phyloP scores from a whole-genome alignment of 2,888 invertebrate genomes.

The Cybosia mesomella region DNA sequence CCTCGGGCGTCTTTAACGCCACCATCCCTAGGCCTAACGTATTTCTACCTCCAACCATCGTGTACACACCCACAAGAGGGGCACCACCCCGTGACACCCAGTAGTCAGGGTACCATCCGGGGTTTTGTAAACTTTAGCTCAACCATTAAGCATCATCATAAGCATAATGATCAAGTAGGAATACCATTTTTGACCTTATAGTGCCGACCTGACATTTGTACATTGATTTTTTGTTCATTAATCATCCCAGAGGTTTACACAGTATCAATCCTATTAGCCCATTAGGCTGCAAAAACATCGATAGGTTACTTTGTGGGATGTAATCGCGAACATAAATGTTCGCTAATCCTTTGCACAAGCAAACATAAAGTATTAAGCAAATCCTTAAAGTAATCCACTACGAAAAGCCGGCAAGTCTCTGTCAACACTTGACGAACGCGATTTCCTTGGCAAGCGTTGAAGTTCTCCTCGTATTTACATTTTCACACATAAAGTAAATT shows the following conservation, averaged over 20 bases:
- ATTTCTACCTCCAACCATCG: too few species aligned
- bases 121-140: conserved; percentile 43
- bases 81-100: too few species aligned
- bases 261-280: conserved; percentile 52
- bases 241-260: conserved; percentile 53
- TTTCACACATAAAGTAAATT: conserved; percentile 84
- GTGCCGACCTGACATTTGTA: conserved; percentile 13
- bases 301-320: conserved; percentile 61
- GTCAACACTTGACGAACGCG: conserved; percentile 80
- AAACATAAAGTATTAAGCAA: conserved; percentile 80
- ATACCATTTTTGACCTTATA: conserved; percentile 40
- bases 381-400: conserved; percentile 83
- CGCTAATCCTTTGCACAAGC: conserved; percentile 76
- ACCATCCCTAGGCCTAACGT: too few species aligned
- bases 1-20: too few species aligned
- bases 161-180: too few species aligned
- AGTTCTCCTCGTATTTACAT: conserved; percentile 83
- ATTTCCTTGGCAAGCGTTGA: conserved; percentile 77
- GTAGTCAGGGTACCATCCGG: too few species aligned
- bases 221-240: conserved; percentile 65
- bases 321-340: conserved; percentile 71
- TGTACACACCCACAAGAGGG: too few species aligned
- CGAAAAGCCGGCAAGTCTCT: conserved; percentile 79
- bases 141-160: conserved; percentile 21
- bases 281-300: conserved; percentile 70